Conservation (phyloP, 2,888 invertebrate species). For the Caenorhabditis auriculariae region DNA sequence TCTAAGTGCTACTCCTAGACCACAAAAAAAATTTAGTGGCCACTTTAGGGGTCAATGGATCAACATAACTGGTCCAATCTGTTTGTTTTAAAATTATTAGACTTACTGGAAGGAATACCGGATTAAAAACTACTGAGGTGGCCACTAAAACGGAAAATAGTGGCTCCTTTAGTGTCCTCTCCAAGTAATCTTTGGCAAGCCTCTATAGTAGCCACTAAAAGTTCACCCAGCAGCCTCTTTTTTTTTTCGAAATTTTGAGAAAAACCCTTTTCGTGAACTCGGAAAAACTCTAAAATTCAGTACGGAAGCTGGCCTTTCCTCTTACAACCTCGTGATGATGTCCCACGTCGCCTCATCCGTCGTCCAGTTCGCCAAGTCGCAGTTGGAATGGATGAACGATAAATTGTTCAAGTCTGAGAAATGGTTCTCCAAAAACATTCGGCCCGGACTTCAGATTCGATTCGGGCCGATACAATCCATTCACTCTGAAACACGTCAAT, state of each 20-base stretch:
- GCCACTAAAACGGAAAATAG: too few relatives aligned
- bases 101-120: too few relatives aligned
- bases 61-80: too few relatives aligned
- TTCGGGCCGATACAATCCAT: slow-evolving; percentile 76
- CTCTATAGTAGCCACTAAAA: too few relatives aligned
- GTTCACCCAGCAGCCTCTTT: background rate
- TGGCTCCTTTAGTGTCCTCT: too few relatives aligned
- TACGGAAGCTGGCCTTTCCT: slow-evolving; percentile 89
- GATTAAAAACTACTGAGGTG: too few relatives aligned
- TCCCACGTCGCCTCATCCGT: slow-evolving; percentile 98
- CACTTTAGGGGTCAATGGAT: too few relatives aligned
- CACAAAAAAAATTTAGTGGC: too few relatives aligned
- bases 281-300: slow-evolving; percentile 15
- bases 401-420: slow-evolving; percentile 78
- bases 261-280: background rate
- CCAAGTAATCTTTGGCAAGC: too few relatives aligned
- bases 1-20: too few relatives aligned
- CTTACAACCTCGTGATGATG: slow-evolving; percentile 87
- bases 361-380: slow-evolving; percentile 88
- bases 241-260: too few relatives aligned
- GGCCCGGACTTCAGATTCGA: slow-evolving; percentile 56
- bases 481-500: slow-evolving; percentile 84
- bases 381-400: slow-evolving; percentile 99
- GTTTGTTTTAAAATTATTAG: too few relatives aligned
- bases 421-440: background rate